phyloP scores from a whole-genome alignment of 2,888 invertebrate genomes.

The Caenorhabditis afra region DNA sequence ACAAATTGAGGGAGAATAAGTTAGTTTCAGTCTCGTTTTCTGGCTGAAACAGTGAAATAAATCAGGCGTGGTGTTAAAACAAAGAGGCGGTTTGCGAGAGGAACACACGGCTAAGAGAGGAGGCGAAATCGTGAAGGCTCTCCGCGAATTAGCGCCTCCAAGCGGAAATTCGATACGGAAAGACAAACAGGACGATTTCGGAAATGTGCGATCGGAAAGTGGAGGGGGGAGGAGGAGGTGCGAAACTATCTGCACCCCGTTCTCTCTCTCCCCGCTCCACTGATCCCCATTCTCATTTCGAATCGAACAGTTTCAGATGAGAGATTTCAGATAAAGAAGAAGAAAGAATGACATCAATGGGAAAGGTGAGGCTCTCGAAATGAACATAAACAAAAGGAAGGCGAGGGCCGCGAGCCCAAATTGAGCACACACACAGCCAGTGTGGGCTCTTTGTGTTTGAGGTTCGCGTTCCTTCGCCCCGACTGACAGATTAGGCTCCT shows the following conservation, averaged over 20 bases:
- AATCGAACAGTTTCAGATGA: neutral
- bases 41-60: too few species aligned
- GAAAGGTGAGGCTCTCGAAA: constrained; percentile 1
- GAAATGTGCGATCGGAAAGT: too few species aligned
- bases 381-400: constrained; percentile 10
- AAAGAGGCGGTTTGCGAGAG: too few species aligned
- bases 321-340: neutral
- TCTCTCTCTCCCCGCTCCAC: neutral
- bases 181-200: constrained; percentile 19
- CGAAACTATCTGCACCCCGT: neutral
- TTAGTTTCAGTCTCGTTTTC: too few species aligned
- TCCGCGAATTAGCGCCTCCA: constrained; percentile 14
- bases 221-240: neutral
- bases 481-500: constrained; percentile 38
- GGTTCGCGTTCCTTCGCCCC: constrained; percentile 8
- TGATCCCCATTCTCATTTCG: neutral
- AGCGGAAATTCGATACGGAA: constrained; percentile 34
- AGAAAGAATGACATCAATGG: neutral
- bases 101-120: too few species aligned
- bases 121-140: too few species aligned
- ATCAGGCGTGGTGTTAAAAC: too few species aligned
- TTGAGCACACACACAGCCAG: constrained; percentile 26
- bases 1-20: too few species aligned
- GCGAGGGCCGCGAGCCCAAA: constrained; percentile 9
- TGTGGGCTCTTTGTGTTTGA: constrained; percentile 1